Evolutionary conservation across 2,888 invertebrate genomes (phyloP), one percentile per base, ranked within the genome.

Genomic region (Watsonalla binaria): DNA sequence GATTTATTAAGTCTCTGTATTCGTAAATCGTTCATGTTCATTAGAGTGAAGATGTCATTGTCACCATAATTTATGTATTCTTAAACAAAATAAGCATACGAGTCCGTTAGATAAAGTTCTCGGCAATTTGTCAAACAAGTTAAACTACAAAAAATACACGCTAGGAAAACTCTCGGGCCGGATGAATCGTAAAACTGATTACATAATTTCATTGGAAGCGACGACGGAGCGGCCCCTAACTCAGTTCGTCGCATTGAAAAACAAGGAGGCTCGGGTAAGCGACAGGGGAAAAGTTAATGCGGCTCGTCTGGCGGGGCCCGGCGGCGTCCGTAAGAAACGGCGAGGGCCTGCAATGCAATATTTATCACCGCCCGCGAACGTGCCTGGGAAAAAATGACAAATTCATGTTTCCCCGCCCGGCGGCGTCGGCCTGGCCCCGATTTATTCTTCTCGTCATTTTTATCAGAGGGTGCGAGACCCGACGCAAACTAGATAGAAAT

Each of bases 341-440:
- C 73, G 75, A 78, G 79, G 74, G 80, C 74, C 78, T 76, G 85
- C 87, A 81, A 89, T 90, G 86, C 89, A 88, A 90, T 90, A 90
- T 90, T 90, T 89, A 90, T 90, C 85, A 88, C 86, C 82, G 78
- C 78, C 73, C 80, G 82, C 82, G 85, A 81, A 87, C 88, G 87
- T 88, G 88, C 83, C 85, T 82, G 74, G 81, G 87, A 88, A 89
- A 89, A 88, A 89, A 90, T 90, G 88, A 90, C 89, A 90, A 90
- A 90, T 90, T 89, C 89, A 88, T 89, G 87, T 82, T 80, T 73
- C 80, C 79, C 78, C 76, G 63, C 70, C 72, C 72, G 66, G 65
- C 72, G 66, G 65, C 71, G 59, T 64, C 65, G 74, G 62, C 72
- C 65, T 67, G 72, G 68, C 72, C 79, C 81, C 82, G 84, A 86